Base-by-base conservation (phyloP, 2,113 vertebrate genomes). In the Calonectris borealis region DNA sequence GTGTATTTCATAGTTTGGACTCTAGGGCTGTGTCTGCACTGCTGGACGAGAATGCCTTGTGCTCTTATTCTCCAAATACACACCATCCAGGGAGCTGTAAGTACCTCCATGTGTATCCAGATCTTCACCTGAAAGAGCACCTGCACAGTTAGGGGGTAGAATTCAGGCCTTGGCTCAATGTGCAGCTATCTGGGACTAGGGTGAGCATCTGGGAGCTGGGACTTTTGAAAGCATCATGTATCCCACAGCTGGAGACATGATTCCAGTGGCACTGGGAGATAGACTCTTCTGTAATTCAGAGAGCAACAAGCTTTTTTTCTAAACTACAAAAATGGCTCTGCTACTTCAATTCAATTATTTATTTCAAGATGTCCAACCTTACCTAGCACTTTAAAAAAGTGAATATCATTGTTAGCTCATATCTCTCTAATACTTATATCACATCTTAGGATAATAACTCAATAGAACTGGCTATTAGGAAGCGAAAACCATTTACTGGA, bases 91-190 rank as follows among this genome's bases (percentile, higher is more conserved):
- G 11, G 19, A 73, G 21, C 7, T 62, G 1, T 20, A 57, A 38
- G 16, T 40, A 13, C 10, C 29, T 78, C n/a, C 13, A 3, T 5
- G 3, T 2, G 0, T 16, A 24, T 21, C 32, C 9, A 79, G 32
- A 3, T 38, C 17, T 72, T 83, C 25, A 52, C 11, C 32, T 55
- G 44, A n/a, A 83, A 38, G 13, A 83, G 11, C 9, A 44, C 17
- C 32, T 49, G 2, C 10, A 57, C 3, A 11, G 10, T 13, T 21
- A 70, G 6, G 4, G 19, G 4, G 4, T 17, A 66, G 26, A 19
- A 73, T 27, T 66, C 22, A n/a, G 22, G 15, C 11, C 27, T 77
- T 57, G 40, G 14, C 24, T 80, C 0, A 0, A 2, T 36, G 21
- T n/a, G 21, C 17, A 57, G 8, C 21, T 83, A 5, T 10, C 3